phyloP scores from a whole-genome alignment of 2,888 invertebrate genomes.

The Brenthis daphne region DNA sequence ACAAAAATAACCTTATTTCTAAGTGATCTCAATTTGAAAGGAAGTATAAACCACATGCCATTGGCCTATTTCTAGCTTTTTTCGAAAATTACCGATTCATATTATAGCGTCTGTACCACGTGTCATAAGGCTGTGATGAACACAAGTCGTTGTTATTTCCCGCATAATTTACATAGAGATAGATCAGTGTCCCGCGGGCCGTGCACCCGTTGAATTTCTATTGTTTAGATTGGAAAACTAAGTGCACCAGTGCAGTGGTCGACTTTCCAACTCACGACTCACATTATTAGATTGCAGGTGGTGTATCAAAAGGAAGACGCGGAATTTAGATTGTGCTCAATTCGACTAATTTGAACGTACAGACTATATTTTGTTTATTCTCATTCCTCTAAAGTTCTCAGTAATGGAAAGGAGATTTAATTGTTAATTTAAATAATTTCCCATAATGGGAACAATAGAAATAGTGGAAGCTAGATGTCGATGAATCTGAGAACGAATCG shows the following conservation, averaged over 20 bases:
- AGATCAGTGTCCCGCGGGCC: slow-evolving; percentile 75
- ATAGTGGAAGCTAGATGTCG: slow-evolving; percentile 49
- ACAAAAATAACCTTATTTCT: too few relatives aligned
- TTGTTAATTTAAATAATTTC: slow-evolving; percentile 52
- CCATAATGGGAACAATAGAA: slow-evolving; percentile 53
- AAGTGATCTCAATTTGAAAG: too few relatives aligned
- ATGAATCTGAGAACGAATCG: slow-evolving; percentile 65
- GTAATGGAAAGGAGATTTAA: slow-evolving; percentile 38
- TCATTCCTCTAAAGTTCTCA: slow-evolving; percentile 10
- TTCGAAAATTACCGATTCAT: neutral
- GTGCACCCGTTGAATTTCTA: slow-evolving; percentile 81
- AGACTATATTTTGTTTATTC: slow-evolving; percentile 24
- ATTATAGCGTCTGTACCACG: slow-evolving; percentile 47
- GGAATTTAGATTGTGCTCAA: slow-evolving; percentile 35
- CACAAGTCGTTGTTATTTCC: slow-evolving; percentile 75
- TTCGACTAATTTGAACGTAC: slow-evolving; percentile 20
- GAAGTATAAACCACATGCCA: too few relatives aligned
- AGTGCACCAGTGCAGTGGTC: slow-evolving; percentile 62
- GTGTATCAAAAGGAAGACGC: slow-evolving; percentile 44
- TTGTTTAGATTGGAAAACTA: slow-evolving; percentile 83
- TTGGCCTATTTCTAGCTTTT: neutral
- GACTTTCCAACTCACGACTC: slow-evolving; percentile 68
- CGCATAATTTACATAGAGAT: slow-evolving; percentile 81
- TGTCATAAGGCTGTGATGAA: slow-evolving; percentile 63
- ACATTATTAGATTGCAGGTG: slow-evolving; percentile 71